Evolutionary conservation across 37 sponge, comb jelly and placozoan species (phyloP).

Genomic region (Crambe crambe): DNA sequence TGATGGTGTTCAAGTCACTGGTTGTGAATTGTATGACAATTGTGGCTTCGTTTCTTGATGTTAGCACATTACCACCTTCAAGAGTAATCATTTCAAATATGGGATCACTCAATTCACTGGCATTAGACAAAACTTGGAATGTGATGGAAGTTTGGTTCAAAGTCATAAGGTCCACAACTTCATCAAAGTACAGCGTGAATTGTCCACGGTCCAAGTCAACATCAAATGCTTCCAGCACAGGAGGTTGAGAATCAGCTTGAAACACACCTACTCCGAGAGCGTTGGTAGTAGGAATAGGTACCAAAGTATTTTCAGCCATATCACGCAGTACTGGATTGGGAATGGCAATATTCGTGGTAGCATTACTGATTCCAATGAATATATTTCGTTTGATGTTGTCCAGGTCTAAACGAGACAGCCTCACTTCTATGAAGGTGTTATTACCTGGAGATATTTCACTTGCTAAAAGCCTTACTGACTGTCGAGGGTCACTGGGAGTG

Average conservation of each 20-base stretch:
- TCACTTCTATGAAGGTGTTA: constrained; percentile 54
- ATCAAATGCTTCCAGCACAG: constrained; percentile 67
- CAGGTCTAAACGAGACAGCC: constrained; percentile 50
- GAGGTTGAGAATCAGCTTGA: constrained; percentile 44
- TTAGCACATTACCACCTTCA: constrained; percentile 26
- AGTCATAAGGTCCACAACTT: constrained; percentile 61
- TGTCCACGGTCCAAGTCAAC: constrained; percentile 75
- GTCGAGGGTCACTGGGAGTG: background rate
- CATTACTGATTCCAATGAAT: constrained; percentile 31
- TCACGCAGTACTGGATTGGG: constrained; percentile 50
- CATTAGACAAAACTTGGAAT: constrained; percentile 55
- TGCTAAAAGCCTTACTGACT: background rate
- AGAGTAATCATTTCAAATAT: constrained; percentile 28
- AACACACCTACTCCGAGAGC: constrained; percentile 37
- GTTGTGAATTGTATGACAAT: constrained; percentile 47
- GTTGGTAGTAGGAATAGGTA: constrained; percentile 12
- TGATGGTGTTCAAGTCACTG: constrained; percentile 78
- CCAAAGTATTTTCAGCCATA: constrained; percentile 69
- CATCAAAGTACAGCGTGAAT: constrained; percentile 73
- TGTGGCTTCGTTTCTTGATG: constrained; percentile 30
- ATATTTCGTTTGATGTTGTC: constrained; percentile 72
- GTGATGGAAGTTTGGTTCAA: constrained; percentile 47
- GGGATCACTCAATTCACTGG: background rate
- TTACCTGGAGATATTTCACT: constrained; percentile 30
- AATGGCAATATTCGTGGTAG: constrained; percentile 45